These are phyloP conservation scores for Circaetus gallicus DNA, from an alignment of 2,113 vertebrate species.

Conservation along the genomic window DNA sequence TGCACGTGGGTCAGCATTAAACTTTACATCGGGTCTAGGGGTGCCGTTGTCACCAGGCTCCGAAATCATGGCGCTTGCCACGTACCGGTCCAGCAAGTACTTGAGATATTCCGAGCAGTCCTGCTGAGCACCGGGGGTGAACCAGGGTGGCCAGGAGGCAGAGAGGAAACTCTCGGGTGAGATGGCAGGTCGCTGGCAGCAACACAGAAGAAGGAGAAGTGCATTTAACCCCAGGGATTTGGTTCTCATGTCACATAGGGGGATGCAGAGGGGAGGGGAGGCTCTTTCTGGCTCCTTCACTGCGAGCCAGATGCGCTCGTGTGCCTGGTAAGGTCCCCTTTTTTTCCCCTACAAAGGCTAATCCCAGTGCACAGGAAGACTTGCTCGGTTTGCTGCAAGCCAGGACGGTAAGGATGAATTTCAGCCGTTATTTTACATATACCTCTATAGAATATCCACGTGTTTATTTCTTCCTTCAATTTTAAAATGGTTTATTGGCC, in stretches of 20 bases:
- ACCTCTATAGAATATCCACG: background rate
- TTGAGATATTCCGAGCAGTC: conserved; percentile 86
- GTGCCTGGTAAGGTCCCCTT: background rate
- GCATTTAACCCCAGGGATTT: background rate
- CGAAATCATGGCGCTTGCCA: fast-evolving
- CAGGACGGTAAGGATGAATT: background rate
- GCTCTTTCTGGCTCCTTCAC: background rate
- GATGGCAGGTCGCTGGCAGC: conserved; percentile 76
- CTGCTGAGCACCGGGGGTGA: conserved; percentile 80
- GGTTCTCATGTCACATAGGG: background rate
- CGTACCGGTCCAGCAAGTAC: conserved; percentile 81
- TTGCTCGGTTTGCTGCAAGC: background rate
- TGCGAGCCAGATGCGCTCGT: background rate
- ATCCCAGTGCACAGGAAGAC: background rate
- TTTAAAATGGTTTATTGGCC: background rate
- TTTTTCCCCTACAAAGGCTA: background rate
- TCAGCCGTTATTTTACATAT: background rate
- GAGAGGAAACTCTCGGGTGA: conserved; percentile 80
- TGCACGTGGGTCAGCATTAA: background rate
- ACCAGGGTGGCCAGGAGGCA: conserved; percentile 85
- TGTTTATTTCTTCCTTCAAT: background rate
- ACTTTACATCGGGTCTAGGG: background rate
- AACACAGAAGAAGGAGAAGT: background rate
- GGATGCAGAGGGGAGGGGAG: background rate
- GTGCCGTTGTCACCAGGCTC: fast-evolving